Conservation (phyloP, 1,140 invertebrate genomes). For the Battus philenor region DNA sequence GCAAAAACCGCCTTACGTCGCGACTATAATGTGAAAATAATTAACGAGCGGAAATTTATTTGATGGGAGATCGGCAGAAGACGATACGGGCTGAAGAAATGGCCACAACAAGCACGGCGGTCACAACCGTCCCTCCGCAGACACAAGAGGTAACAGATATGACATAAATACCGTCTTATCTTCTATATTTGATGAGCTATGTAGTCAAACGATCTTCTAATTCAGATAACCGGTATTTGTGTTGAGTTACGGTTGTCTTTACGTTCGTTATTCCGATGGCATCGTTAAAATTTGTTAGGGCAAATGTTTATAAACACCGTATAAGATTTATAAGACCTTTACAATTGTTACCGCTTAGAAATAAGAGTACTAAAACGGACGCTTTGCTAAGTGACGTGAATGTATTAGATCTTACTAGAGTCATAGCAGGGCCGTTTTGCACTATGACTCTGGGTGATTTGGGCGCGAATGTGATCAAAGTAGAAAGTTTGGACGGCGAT, state of each 20-base stretch:
- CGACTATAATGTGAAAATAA: slow-evolving; percentile 43
- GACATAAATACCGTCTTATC: slow-evolving; percentile 37
- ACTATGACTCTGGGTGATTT: slow-evolving; percentile 96
- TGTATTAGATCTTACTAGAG: slow-evolving; percentile 89
- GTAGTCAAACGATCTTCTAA: slow-evolving; percentile 19
- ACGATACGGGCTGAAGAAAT: slow-evolving; percentile 44
- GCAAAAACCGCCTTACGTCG: slow-evolving; percentile 1
- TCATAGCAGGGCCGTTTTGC: slow-evolving; percentile 91
- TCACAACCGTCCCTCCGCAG: slow-evolving; percentile 53
- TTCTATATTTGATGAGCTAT: slow-evolving; percentile 43
- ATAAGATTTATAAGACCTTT: too few relatives aligned
- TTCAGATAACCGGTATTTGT: slow-evolving; percentile 16
- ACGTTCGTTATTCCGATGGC: too few relatives aligned
- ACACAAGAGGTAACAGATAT: slow-evolving; percentile 51
- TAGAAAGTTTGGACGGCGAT: slow-evolving; percentile 90
- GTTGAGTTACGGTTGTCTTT: too few relatives aligned
- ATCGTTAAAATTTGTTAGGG: too few relatives aligned
- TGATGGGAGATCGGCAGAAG: slow-evolving; percentile 53
- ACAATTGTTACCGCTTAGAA: too few relatives aligned
- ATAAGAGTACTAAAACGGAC: slow-evolving; percentile 66
- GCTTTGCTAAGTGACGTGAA: slow-evolving; percentile 78
- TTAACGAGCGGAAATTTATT: slow-evolving; percentile 23
- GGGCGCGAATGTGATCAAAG: slow-evolving; percentile 96
- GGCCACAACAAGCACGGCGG: slow-evolving; percentile 63
- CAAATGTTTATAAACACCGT: too few relatives aligned